Evolutionary conservation across 2,113 vertebrate genomes (phyloP), one percentile per base, ranked within the genome.

Genomic region (Pimephales promelas): DNA sequence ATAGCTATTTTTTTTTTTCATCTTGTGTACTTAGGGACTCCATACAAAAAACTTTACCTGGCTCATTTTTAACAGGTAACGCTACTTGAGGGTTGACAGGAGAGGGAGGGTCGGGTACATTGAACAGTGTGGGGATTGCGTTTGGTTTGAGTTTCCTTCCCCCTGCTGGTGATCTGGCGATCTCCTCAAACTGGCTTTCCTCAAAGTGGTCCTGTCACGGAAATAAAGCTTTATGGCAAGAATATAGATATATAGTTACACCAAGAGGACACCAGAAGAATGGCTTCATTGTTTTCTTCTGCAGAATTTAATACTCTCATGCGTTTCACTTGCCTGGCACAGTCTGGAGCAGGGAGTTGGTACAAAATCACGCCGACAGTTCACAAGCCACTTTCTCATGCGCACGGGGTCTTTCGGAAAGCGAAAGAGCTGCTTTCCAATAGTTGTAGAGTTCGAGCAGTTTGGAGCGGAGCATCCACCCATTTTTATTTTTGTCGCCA

Each of bases 401-500:
- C 94, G 89, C 14, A 90, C 71, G 0, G 94, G 92, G 77, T 95
- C 94, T 90, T 94, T 94, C 18, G 94, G 94, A 83, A 95, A 95
- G 18, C 94, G 89, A 20, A 94, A 95, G 28, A 95, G 92, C 85
- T 95, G 94, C 71, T 95, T 95, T 5, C 94, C 94, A 4, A 93
- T 94, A 74, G 90, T 94, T 77, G 94, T 94, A 5, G 94, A 95
- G 77, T 95, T 95, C 3, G 93, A 94, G 82, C 94, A 95, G 86
- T 95, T 93, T 18, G 94, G 94, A 89, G 94, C 94, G 0, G 94
- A 95, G 85, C 94, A 95, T 81, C 94, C 94, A 22, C 94, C 94
- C 94, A 95, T 95, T 10, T 31, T 81, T 68, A 79, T 31, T 68
- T 36, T 54, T 40, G 52, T 47, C 26, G 5, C 45, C 31, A 77